Base-by-base conservation (phyloP, 1,140 invertebrate genomes). In the Stegodyphus mimosarum region DNA sequence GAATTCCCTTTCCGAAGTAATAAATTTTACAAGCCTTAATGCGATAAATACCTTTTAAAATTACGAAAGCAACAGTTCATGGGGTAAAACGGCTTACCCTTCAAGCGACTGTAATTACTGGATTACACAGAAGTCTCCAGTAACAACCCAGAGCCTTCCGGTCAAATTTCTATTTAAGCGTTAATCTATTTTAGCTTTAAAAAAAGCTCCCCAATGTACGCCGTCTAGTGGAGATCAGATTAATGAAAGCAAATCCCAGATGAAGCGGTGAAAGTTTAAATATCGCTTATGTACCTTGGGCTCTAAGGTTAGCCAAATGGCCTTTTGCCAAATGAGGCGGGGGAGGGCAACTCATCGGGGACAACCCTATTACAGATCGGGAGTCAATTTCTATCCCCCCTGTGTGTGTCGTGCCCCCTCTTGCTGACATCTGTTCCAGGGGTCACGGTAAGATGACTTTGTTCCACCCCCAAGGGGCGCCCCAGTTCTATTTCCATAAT, bases 401-500 rank as follows among this genome's bases (percentile, higher is more conserved):
- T 6, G 10, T 17, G 48, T 50, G 55, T 66, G 18, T 66, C 13
- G 52, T 69, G 51, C 48, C 76, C 76, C 33, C 3, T 33, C 33
- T 33, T 33, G 33, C 33, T 52, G 76, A 78, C 76, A 78, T 78
- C 76, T 78, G 76, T 78, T 69, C 66, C 33, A 33, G 11, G 66
- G 76, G 76, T 50, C 76, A 71, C 69, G 33, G 9, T 18, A 50
- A 15, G 33, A n/a, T 48, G 53, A 17, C 15, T 63, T 11, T 63
- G n/a, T 64, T 76, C 48, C 74, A 15, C 6, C 50, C 76, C 75
- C n/a, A 15, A 6, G 64, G 76, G 64, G 60, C 18, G 64, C 76
- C 76, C 64, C 64, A 69, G 50, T 33, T 51, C 64, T 33, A 78
- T 78, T 78, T 78, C 76, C 76, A 78, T 78, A 78, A 78, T 78